Evolutionary conservation across 1,140 invertebrate species (phyloP).

Genomic region (Telenomus remus): DNA sequence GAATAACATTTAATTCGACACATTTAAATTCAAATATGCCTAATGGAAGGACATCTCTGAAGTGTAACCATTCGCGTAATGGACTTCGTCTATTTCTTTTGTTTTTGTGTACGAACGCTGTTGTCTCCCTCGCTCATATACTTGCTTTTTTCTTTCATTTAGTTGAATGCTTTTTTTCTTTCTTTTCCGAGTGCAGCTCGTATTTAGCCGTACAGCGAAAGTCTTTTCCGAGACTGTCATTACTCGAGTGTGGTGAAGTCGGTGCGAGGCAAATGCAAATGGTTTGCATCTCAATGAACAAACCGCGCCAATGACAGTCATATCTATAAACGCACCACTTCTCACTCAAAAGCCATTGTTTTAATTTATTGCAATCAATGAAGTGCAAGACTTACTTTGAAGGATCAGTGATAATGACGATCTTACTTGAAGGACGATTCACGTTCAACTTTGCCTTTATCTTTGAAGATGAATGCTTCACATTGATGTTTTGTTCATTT

Average conservation of each 20-base stretch:
- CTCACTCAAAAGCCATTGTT: constrained; percentile 27
- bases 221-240: constrained; percentile 42
- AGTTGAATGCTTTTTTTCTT: constrained; percentile 2
- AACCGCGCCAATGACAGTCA: constrained; percentile 34
- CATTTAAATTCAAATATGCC: constrained; percentile 52
- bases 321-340: constrained; percentile 32
- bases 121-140: constrained; percentile 7
- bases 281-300: constrained; percentile 36
- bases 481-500: no score
- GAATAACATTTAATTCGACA: constrained; percentile 45
- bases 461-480: no score
- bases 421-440: no score
- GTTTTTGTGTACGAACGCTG: constrained; percentile 13
- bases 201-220: constrained; percentile 9
- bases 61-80: constrained; percentile 45
- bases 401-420: no score
- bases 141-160: not conserved
- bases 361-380: constrained; percentile 19
- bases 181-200: constrained; percentile 2
- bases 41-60: constrained; percentile 51
- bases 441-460: no score
- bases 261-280: constrained; percentile 40
- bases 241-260: constrained; percentile 47
- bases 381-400: not conserved
- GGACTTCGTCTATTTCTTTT: constrained; percentile 38